Conservation (phyloP, 2,888 invertebrate genomes). For the Ochropacha duplaris region DNA sequence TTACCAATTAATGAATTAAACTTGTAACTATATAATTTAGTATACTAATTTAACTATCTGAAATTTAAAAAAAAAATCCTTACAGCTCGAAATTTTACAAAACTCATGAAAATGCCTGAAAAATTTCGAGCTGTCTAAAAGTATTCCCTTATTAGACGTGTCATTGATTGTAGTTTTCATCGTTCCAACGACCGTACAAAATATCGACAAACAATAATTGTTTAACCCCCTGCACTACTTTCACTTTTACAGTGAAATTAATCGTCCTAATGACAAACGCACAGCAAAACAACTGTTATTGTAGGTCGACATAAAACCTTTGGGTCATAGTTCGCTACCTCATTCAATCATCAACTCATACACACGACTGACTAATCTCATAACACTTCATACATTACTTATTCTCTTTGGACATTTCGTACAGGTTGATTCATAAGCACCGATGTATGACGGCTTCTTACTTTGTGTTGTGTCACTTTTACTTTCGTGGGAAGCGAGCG, state of each 20-base stretch:
- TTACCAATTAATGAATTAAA: too few species aligned
- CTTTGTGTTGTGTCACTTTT: slow-evolving; percentile 11
- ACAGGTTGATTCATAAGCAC: neutral
- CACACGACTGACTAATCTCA: slow-evolving; percentile 4
- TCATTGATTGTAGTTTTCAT: too few species aligned
- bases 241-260: slow-evolving; percentile 1
- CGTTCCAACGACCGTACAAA: too few species aligned
- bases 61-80: too few species aligned
- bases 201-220: too few species aligned
- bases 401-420: neutral
- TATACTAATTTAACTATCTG: too few species aligned
- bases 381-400: neutral
- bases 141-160: too few species aligned
- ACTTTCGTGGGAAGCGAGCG: slow-evolving; percentile 26
- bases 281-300: slow-evolving; percentile 8
- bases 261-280: slow-evolving; percentile 3
- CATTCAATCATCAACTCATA: slow-evolving; percentile 8
- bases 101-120: too few species aligned
- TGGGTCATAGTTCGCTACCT: slow-evolving; percentile 43
- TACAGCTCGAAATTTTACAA: too few species aligned
- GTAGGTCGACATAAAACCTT: slow-evolving; percentile 25
- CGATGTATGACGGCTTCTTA: neutral
- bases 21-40: too few species aligned
- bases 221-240: too few species aligned
- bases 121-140: too few species aligned